Percentiles rank a stretch among this genome's conserved stretches.
Conservation (phyloP, 30 jellyfish, hydroid and myxozoan genomes). For the Sanderia malayensis region DNA sequence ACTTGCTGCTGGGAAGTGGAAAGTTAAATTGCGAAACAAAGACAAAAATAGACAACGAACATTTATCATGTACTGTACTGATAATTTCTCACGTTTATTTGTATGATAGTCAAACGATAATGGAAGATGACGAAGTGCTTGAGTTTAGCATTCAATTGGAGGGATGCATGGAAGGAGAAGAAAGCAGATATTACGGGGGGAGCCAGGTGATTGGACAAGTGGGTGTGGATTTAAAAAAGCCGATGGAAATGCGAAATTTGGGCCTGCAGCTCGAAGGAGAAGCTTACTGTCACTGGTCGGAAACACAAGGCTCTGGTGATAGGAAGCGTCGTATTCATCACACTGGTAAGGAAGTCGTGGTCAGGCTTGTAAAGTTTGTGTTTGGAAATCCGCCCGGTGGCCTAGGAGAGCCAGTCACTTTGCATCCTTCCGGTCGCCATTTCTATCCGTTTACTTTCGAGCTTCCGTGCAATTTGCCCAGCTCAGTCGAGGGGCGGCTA, state of each 20-base stretch:
- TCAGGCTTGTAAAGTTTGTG: background rate
- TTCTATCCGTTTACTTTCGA: constrained; percentile 24
- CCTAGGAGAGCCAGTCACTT: background rate
- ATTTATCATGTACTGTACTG: too few species aligned
- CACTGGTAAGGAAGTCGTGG: background rate
- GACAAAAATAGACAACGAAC: too few species aligned
- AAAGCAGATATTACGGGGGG: background rate
- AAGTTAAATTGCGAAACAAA: too few species aligned
- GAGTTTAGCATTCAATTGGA: background rate
- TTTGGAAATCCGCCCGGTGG: background rate
- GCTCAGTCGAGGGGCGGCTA: constrained; percentile 35
- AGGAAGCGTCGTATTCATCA: background rate
- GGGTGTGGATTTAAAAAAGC: background rate
- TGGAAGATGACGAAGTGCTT: background rate
- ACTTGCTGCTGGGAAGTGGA: too few species aligned
- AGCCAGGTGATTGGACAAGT: background rate
- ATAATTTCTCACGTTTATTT: too few species aligned
- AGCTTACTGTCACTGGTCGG: constrained; percentile 1
- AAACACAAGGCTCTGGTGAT: background rate
- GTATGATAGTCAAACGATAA: too few species aligned
- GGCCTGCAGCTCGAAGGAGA: background rate
- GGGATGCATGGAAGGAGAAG: background rate
- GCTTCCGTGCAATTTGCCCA: constrained; percentile 39
- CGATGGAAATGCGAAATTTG: background rate
- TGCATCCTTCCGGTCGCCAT: constrained; percentile 33